These are phyloP conservation scores for Parasteatoda tepidariorum DNA, from an alignment of 1,140 invertebrate species.

Conservation along the genomic window DNA sequence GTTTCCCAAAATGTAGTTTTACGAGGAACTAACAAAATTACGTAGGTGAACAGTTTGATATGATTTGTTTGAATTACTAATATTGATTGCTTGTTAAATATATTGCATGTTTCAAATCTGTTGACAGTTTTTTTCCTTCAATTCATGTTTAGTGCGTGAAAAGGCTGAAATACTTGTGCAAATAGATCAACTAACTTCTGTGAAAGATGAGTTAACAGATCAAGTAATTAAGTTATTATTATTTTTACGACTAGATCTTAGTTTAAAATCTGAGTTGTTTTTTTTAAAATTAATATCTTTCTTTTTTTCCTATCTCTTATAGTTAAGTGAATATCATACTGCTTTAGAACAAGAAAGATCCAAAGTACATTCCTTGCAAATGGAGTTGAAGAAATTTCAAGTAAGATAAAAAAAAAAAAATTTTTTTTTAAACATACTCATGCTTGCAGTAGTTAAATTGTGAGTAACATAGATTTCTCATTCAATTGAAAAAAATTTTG, in stretches of 20 bases:
- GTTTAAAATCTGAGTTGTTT: constrained; percentile 64
- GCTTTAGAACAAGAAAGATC: constrained; percentile 84
- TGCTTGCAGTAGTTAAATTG: no score
- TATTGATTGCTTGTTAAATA: no score
- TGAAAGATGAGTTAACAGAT: constrained; percentile 80
- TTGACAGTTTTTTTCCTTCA: no score
- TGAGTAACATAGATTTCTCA: no score
- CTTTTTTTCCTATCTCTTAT: constrained; percentile 3
- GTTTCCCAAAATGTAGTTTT: no score
- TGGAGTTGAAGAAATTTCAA: constrained; percentile 73
- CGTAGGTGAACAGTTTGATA: no score
- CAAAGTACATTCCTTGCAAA: constrained; percentile 74
- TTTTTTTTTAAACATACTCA: no score
- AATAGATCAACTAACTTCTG: constrained; percentile 77
- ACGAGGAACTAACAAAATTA: no score
- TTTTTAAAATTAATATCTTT: background rate
- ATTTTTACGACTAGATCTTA: constrained; percentile 72
- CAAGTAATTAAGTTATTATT: constrained; percentile 64
- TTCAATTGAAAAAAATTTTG: no score
- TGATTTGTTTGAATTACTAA: no score
- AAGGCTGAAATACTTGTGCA: constrained; percentile 82
- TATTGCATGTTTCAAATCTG: no score
- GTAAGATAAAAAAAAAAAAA: no score
- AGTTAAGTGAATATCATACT: constrained; percentile 69
- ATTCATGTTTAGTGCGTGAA: constrained; percentile 80